Evolutionary conservation across 2,113 vertebrate genomes (phyloP).

Genomic region (Phainopepla nitens): DNA sequence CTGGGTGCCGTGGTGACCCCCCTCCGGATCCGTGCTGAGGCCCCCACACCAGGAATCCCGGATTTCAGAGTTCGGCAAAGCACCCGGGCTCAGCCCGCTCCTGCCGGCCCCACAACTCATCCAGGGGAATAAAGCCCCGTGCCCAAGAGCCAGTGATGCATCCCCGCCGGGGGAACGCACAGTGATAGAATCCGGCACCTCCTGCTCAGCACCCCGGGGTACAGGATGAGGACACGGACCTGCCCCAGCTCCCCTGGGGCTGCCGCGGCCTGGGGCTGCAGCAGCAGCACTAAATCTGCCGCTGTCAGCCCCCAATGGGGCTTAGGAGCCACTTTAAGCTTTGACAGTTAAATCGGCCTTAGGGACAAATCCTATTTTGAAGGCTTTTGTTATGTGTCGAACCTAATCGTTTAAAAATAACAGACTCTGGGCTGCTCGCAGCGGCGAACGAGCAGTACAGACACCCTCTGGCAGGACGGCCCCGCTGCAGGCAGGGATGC

Average conservation of each 20-base stretch:
- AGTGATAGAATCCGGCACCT: neutral
- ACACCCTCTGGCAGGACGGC: neutral
- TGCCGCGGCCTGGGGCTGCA: neutral
- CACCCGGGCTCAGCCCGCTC: neutral
- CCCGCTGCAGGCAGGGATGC: neutral
- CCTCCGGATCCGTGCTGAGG: neutral
- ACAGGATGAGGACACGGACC: neutral
- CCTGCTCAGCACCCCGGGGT: neutral
- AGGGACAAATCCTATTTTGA: constrained; percentile 57
- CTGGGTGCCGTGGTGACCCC: neutral
- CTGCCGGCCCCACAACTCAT: neutral
- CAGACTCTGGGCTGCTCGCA: neutral
- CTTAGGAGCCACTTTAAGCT: constrained; percentile 46
- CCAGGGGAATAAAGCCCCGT: neutral
- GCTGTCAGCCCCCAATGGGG: neutral
- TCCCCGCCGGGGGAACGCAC: neutral
- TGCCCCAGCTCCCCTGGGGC: neutral
- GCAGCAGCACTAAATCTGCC: neutral
- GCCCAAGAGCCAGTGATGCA: neutral
- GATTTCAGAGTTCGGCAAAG: neutral
- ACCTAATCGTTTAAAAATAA: constrained; percentile 53
- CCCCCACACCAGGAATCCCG: rapidly evolving
- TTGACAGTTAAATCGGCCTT: constrained; percentile 59
- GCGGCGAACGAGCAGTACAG: neutral
- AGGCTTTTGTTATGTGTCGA: constrained; percentile 44